Evolutionary conservation across 2,888 invertebrate genomes (phyloP).

Genomic region (Microctonus aethiopoides): DNA sequence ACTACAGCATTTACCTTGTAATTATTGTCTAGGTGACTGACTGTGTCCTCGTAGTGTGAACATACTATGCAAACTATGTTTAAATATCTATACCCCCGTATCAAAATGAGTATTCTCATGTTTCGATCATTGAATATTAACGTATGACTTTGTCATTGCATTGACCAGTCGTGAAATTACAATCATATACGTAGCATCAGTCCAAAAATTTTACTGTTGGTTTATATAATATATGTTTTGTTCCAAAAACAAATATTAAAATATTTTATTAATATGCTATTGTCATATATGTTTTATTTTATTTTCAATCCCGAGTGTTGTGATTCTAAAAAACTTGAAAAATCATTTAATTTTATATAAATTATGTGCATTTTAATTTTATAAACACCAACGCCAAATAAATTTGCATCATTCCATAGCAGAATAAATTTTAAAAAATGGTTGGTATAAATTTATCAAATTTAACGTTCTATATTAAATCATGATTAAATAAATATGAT

Average conservation of each 20-base stretch:
- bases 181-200: slow-evolving; percentile 51
- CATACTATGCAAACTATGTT: neutral
- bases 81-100: neutral
- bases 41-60: neutral
- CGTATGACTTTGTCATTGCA: slow-evolving; percentile 49
- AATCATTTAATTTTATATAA: neutral
- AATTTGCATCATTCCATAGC: neutral
- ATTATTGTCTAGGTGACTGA: neutral
- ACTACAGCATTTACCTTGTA: neutral
- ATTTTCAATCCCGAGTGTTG: neutral
- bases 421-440: neutral
- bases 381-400: neutral
- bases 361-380: neutral
- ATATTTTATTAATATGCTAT: neutral
- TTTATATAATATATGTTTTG: neutral
- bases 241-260: neutral
- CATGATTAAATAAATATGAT: no score
- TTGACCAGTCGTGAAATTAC: slow-evolving; percentile 63
- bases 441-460: neutral
- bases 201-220: neutral
- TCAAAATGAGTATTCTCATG: slow-evolving; percentile 31
- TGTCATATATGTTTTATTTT: neutral
- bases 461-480: neutral
- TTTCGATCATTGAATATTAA: slow-evolving; percentile 60
- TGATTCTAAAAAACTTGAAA: neutral